Evolutionary conservation across 2,797 vertebrate species (phyloP), one percentile per base, ranked within the genome.

Genomic region (Muraenolepis orangiensis): DNA sequence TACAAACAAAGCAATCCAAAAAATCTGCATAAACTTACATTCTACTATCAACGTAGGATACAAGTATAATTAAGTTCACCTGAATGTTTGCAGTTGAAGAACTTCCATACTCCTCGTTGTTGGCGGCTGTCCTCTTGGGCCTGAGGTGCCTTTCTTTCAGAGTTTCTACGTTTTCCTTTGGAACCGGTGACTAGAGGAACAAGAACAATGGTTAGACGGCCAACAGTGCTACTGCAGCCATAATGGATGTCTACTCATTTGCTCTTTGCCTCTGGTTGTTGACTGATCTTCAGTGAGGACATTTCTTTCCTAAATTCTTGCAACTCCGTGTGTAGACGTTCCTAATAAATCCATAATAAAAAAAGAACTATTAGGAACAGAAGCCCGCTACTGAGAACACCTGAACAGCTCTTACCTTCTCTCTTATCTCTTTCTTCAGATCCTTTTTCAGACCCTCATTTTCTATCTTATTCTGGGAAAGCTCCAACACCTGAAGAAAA

Each of bases 361-460:
- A 18, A 70, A 70, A 66, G 4, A 51, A 51, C 46, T 51, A 51
- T 51, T 51, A 51, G 3, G 10, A 26, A 26, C 26, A 26, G 1
- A 64, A 26, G 57, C 57, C 26, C 57, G 7, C 32, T 38, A 38
- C 12, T 38, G 36, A 38, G 36, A 38, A 38, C 36, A 64, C n/a
- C 57, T 12, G n/a, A 23, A 64, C 11, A n/a, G 23, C 57, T 64
- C 57, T 64, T 86, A 96, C 96, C 88, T 92, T 97, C 76, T 94
- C 89, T 90, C 86, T 87, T 71, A 70, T 93, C 90, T 92, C 89
- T 77, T 79, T 83, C 83, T 92, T 88, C 87, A 96, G 89, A 70
- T 96, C 87, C 72, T 94, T 90, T 82, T 92, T 95, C 73, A 96
- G 82, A 73, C 87, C 83, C 0, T 80, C 84, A 83, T 94, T 89